These are phyloP conservation scores for Lordiphosa fenestrarum DNA, from an alignment of 2,888 invertebrate genomes.

Conservation along the genomic window DNA sequence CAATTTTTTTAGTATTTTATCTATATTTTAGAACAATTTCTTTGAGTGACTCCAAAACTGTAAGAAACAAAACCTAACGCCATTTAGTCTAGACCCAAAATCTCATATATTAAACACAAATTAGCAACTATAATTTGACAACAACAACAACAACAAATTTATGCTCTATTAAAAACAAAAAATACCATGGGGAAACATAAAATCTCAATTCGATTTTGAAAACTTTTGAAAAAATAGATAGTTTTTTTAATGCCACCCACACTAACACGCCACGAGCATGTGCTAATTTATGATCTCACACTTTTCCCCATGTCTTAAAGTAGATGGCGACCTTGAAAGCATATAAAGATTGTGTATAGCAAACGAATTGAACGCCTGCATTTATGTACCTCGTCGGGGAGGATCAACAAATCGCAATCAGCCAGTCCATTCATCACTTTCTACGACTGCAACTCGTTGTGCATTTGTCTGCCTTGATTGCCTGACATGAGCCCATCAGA, in stretches of 20 bases:
- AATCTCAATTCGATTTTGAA: neutral
- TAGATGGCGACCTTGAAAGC: conserved; percentile 55
- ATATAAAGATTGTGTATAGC: neutral
- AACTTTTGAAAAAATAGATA: conserved; percentile 21
- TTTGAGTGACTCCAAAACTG: too few relatives aligned
- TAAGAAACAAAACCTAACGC: conserved; percentile 16
- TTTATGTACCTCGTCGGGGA: conserved; percentile 3
- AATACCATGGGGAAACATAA: neutral
- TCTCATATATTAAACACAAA: conserved; percentile 27
- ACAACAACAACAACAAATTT: conserved; percentile 19
- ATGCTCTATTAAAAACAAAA: conserved; percentile 1
- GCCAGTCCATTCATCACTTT: conserved; percentile 39
- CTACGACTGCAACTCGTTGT: conserved; percentile 40
- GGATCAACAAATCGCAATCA: conserved; percentile 23
- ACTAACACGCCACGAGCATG: conserved; percentile 29
- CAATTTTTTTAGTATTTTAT: too few relatives aligned
- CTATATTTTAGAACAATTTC: too few relatives aligned
- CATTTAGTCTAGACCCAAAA: conserved; percentile 36
- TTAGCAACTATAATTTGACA: conserved; percentile 16
- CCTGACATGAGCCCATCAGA: conserved; percentile 70
- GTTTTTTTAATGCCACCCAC: conserved; percentile 19
- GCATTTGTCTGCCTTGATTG: conserved; percentile 59
- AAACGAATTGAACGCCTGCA: neutral
- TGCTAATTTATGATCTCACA: conserved; percentile 19
- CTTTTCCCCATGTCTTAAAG: conserved; percentile 16